Percentiles rank a stretch among this genome's conserved stretches.
These are phyloP conservation scores for Tragelaphus imberbis DNA, from an alignment of 2,113 vertebrate species.

Conservation along the genomic window DNA sequence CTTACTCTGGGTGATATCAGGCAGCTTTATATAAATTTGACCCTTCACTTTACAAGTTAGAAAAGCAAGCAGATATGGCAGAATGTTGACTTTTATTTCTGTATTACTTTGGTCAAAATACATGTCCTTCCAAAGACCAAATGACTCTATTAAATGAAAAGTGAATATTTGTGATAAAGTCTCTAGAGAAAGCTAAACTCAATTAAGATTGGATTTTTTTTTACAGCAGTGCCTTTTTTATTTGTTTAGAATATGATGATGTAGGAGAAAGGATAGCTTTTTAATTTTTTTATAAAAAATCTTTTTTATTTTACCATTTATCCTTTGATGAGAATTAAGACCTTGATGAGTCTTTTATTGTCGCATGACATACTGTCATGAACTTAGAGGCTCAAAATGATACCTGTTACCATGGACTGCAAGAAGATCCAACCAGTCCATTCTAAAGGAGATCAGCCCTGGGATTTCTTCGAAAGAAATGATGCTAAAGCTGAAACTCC, in stretches of 20 bases:
- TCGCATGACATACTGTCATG: neutral
- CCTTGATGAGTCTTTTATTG: neutral
- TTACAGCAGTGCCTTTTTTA: neutral
- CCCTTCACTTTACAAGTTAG: neutral
- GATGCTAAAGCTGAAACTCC: too few species aligned
- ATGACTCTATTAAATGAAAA: neutral
- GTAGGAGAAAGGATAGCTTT: neutral
- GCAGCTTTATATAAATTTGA: neutral
- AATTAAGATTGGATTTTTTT: neutral
- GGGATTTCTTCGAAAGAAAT: too few species aligned
- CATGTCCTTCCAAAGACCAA: neutral
- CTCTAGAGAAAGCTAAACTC: neutral
- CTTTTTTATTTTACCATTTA: neutral
- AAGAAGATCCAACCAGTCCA: too few species aligned
- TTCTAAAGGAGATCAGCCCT: too few species aligned
- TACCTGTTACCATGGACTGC: neutral
- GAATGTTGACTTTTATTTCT: constrained; percentile 18
- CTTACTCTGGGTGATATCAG: neutral
- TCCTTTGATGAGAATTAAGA: neutral
- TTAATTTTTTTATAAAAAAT: neutral
- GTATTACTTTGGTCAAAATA: neutral
- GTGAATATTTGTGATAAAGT: neutral
- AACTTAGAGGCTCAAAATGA: neutral
- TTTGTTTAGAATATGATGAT: neutral
- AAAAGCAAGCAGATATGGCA: neutral